Evolutionary conservation across 92 coral and sea anemone genomes (phyloP).

Genomic region (Porites rus): DNA sequence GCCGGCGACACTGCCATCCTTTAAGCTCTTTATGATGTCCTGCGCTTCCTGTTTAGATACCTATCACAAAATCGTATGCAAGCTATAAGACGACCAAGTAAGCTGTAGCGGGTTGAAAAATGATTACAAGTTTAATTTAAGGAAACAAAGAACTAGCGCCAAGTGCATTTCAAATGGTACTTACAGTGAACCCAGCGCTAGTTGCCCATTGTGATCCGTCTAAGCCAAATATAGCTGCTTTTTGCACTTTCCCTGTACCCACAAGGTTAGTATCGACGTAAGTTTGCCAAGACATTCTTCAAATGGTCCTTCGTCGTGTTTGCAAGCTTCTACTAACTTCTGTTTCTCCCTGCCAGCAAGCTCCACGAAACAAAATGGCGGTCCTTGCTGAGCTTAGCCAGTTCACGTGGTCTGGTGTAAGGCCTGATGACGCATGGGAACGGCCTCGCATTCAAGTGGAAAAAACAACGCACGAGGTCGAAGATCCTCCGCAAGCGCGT

Average conservation of each 20-base stretch:
- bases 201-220: constrained; percentile 85
- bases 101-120: neutral
- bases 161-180: neutral
- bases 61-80: constrained; percentile 27
- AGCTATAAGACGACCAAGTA: neutral
- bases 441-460: constrained; percentile 27
- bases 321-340: neutral
- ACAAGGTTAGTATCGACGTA: constrained; percentile 81
- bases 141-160: neutral
- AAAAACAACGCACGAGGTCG: neutral
- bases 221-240: constrained; percentile 78
- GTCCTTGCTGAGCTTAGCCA: constrained; percentile 5
- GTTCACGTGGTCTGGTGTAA: constrained; percentile 5
- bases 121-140: no score
- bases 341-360: neutral
- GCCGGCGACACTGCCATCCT: constrained; percentile 80
- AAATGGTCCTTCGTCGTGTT: neutral
- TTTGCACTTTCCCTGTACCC: constrained; percentile 76
- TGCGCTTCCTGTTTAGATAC: constrained; percentile 69
- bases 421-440: constrained; percentile 16
- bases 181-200: constrained; percentile 78
- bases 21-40: constrained; percentile 78
- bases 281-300: constrained; percentile 85
- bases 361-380: constrained; percentile 18
- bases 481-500: no score